Evolutionary conservation across 2,888 invertebrate species (phyloP), one percentile per base, ranked within the genome.

Genomic region (Spisula solida): DNA sequence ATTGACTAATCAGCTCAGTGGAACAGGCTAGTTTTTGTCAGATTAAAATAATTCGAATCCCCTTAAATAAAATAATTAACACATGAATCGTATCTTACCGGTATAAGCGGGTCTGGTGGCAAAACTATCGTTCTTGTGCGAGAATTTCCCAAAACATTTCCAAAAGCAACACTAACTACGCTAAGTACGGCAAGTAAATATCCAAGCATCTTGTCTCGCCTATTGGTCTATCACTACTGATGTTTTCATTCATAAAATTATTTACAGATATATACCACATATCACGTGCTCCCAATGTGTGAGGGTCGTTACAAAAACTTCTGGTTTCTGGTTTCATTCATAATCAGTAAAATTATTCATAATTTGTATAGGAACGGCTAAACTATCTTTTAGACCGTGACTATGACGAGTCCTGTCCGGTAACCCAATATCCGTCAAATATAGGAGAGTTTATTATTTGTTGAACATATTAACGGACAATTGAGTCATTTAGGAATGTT

Each of bases 181-280:
- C 80, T 18, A 8, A 80, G 51, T 25, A 78, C 8, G 41, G 2
- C 8, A 34, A 78, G 41, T 18, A 80, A 2, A 80, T 25, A 47
- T 85, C 56, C 85, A 18, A 34, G 18, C 85, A 83, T 83, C 29
- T 70, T 75, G 41, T 29, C 31, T 34, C 31, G 16, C 1, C 25
- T 31, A 75, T 31, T 18, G 12, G 8, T 75, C 31, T 75, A 16
- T 25, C 18, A 34, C 66, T 31, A 81, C 80, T 66, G n/a, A 66
- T 66, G 60, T 31, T 85, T 88, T 88, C 88, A 88, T 88, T 88
- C 88, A 88, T 85, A 88, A 85, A 88, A 56, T 81, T 66, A 81
- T 86, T 81, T 86, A 66, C 70, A 25, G 31, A 47, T 55, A 56
- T 80, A 41, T 47, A 80, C 31, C 51, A 41, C 31, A 8, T 47